Conservation (phyloP, 2,113 vertebrate species). For the Antechinus flavipes region DNA sequence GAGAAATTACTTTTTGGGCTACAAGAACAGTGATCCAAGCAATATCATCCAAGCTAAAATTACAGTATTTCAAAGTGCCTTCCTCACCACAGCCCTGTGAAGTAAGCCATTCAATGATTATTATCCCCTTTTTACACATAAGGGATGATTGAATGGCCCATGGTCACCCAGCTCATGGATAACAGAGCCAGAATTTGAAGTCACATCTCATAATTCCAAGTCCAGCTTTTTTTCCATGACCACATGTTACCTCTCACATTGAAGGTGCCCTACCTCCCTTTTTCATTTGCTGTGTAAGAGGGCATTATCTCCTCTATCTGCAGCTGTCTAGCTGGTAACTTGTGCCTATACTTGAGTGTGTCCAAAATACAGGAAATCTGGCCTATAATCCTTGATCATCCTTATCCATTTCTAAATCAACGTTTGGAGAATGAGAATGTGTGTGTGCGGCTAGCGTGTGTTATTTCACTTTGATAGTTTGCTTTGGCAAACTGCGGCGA, state of each 20-base stretch:
- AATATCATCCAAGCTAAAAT: slow-evolving; percentile 54
- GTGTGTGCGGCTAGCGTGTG: slow-evolving; percentile 31
- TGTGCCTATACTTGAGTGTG: background rate
- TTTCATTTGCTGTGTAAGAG: background rate
- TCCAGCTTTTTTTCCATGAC: background rate
- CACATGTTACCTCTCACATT: background rate
- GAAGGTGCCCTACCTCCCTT: slow-evolving; percentile 35
- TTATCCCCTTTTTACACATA: background rate
- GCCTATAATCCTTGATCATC: slow-evolving; percentile 53
- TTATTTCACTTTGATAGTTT: slow-evolving; percentile 79
- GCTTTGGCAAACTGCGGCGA: slow-evolving; percentile 75
- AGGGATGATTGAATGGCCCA: background rate
- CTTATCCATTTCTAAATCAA: slow-evolving; percentile 55
- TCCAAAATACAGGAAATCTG: slow-evolving; percentile 63
- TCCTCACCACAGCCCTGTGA: background rate
- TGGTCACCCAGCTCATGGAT: background rate
- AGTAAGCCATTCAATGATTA: background rate
- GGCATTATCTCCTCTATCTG: slow-evolving; percentile 20
- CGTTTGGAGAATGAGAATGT: slow-evolving; percentile 26
- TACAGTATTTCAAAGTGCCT: background rate
- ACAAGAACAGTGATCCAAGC: slow-evolving; percentile 55
- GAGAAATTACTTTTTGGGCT: slow-evolving; percentile 68
- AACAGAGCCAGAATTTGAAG: background rate
- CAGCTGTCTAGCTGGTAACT: slow-evolving; percentile 50
- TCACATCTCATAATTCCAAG: background rate